A percentile compares a stretch with the other conserved stretches of the same genome.
These are phyloP conservation scores for Teinopalpus imperialis DNA, from an alignment of 2,888 invertebrate genomes.

Conservation along the genomic window DNA sequence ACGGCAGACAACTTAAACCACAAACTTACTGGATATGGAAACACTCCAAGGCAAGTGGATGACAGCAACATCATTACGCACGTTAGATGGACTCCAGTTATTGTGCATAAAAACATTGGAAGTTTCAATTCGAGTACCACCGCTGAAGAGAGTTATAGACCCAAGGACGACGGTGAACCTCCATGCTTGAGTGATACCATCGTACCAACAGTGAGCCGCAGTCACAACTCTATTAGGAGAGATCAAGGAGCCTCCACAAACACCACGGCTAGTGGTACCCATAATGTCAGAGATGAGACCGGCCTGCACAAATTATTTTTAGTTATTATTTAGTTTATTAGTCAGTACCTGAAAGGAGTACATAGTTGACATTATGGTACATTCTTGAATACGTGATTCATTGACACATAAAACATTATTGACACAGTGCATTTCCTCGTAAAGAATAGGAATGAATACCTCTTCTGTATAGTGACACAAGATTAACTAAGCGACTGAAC, in stretches of 20 bases:
- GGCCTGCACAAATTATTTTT: background rate
- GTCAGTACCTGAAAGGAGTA: too few species aligned
- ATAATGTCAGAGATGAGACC: constrained; percentile 43
- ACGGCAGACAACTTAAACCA: too few species aligned
- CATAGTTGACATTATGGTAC: too few species aligned
- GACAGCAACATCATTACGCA: constrained; percentile 50
- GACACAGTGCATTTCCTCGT: too few species aligned
- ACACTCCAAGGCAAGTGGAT: constrained; percentile 43
- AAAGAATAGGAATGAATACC: too few species aligned
- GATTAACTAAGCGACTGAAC: too few species aligned
- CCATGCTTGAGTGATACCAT: constrained; percentile 52
- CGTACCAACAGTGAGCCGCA: constrained; percentile 64
- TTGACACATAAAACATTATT: too few species aligned
- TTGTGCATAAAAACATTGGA: constrained; percentile 43
- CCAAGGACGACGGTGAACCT: constrained; percentile 50
- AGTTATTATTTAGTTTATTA: too few species aligned
- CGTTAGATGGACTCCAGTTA: constrained; percentile 42
- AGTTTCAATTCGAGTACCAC: constrained; percentile 44
- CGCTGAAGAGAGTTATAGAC: constrained; percentile 43
- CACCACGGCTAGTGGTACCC: constrained; percentile 36
- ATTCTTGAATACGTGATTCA: too few species aligned
- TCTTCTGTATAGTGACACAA: too few species aligned
- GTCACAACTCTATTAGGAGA: constrained; percentile 42
- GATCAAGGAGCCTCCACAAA: constrained; percentile 54
- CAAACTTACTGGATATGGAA: constrained; percentile 39